A percentile compares a stretch with the other conserved stretches of the same genome.
Conservation (phyloP, 2,113 vertebrate genomes). For the Pogona vitticeps region DNA sequence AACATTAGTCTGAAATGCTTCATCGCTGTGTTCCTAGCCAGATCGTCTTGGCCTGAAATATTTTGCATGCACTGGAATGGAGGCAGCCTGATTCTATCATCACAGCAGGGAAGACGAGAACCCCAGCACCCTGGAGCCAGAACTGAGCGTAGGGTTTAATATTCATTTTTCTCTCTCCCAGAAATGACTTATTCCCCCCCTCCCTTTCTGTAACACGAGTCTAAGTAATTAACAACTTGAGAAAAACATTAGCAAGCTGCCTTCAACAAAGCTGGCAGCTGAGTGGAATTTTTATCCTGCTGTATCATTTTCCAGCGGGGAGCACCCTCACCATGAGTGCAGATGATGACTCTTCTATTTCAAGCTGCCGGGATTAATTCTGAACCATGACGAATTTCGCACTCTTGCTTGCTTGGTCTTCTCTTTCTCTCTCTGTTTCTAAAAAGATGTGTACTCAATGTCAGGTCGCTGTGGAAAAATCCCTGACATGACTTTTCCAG, state of each 20-base stretch:
- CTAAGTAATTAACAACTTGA: constrained; percentile 45
- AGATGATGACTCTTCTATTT: constrained; percentile 57
- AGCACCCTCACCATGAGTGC: constrained; percentile 39
- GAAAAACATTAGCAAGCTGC: constrained; percentile 64
- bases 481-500: constrained; percentile 14
- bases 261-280: constrained; percentile 59
- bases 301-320: constrained; percentile 49
- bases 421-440: not conserved
- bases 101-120: not conserved
- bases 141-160: constrained; percentile 1
- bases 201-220: constrained; percentile 38
- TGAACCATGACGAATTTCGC: constrained; percentile 42
- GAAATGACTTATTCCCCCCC: constrained; percentile 23
- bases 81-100: not conserved
- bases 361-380: constrained; percentile 56
- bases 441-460: constrained; percentile 1
- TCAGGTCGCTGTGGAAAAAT: constrained; percentile 27
- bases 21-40: not conserved
- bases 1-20: not conserved
- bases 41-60: not conserved
- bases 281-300: constrained; percentile 45
- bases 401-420: not conserved
- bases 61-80: not conserved
- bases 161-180: not conserved
- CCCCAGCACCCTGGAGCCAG: not conserved